Conservation (phyloP, 2,888 invertebrate species). For the Folsomia manolachei region DNA sequence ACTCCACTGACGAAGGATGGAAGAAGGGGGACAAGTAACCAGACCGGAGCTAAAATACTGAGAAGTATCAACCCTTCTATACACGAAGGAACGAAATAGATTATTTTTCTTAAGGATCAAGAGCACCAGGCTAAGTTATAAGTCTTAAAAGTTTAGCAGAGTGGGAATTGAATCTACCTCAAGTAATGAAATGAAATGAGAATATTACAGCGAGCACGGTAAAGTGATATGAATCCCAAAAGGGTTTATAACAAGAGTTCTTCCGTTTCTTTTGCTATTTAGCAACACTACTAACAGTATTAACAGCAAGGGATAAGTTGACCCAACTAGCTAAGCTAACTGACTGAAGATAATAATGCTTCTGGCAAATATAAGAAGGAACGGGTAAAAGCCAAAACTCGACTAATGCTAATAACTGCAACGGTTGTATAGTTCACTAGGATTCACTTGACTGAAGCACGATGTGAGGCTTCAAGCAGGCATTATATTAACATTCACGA, state of each 20-base stretch:
- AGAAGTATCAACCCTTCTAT: neutral
- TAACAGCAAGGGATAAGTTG: no score
- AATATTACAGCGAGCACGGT: neutral
- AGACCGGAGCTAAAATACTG: neutral
- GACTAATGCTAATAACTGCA: neutral
- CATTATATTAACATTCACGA: no score
- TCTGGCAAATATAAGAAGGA: no score
- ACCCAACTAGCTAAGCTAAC: neutral
- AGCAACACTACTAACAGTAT: no score
- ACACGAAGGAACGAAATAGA: neutral
- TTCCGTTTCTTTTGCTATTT: neutral
- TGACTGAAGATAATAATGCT: neutral
- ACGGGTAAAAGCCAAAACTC: no score
- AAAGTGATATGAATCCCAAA: neutral
- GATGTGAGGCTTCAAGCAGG: no score
- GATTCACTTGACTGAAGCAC: no score
- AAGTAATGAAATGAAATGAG: no score
- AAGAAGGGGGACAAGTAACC: constrained; percentile 2
- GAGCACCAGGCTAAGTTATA: neutral
- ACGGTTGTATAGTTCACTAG: no score
- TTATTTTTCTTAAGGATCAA: neutral
- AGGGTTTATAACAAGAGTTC: neutral
- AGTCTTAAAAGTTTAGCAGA: no score
- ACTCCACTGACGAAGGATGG: neutral
- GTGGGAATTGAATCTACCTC: neutral